These are phyloP conservation scores for Lucilia cuprina DNA, from an alignment of 1,140 invertebrate genomes.

Conservation along the genomic window DNA sequence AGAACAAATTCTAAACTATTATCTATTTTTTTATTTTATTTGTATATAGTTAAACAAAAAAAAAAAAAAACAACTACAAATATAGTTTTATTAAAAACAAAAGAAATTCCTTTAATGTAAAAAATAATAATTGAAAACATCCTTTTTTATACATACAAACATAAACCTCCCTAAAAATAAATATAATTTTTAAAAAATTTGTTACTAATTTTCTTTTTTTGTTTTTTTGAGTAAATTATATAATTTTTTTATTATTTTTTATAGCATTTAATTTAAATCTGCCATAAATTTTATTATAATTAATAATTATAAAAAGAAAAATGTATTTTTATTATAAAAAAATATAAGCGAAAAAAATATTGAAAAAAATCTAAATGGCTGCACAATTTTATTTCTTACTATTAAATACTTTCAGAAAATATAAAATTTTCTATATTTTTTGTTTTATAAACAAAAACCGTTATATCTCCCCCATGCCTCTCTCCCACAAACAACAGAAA, in stretches of 20 bases:
- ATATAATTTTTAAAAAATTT: background rate
- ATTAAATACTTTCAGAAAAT: background rate
- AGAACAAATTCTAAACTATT: background rate
- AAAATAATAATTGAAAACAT: background rate
- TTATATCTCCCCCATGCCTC: too few species aligned
- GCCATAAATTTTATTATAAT: constrained; percentile 42
- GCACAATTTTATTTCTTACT: constrained; percentile 1
- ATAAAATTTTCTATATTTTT: background rate
- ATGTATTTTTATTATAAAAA: constrained; percentile 28
- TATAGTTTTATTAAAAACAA: too few species aligned
- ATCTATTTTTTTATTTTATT: background rate
- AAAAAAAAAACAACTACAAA: too few species aligned
- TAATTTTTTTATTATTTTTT: constrained; percentile 38
- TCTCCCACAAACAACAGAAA: too few species aligned
- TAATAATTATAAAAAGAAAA: constrained; percentile 18
- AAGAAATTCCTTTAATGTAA: background rate
- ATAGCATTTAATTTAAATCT: constrained; percentile 44
- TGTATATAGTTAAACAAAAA: constrained; percentile 8
- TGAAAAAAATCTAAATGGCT: background rate
- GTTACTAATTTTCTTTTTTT: constrained; percentile 23
- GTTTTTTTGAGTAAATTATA: constrained; percentile 30
- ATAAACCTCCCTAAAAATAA: background rate
- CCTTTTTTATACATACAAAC: background rate
- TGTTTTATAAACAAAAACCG: background rate
- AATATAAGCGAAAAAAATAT: background rate